A percentile compares a stretch with the other conserved stretches of the same genome.
Evolutionary conservation across 2,113 vertebrate genomes (phyloP).

Genomic region (Scartelaos histophorus): DNA sequence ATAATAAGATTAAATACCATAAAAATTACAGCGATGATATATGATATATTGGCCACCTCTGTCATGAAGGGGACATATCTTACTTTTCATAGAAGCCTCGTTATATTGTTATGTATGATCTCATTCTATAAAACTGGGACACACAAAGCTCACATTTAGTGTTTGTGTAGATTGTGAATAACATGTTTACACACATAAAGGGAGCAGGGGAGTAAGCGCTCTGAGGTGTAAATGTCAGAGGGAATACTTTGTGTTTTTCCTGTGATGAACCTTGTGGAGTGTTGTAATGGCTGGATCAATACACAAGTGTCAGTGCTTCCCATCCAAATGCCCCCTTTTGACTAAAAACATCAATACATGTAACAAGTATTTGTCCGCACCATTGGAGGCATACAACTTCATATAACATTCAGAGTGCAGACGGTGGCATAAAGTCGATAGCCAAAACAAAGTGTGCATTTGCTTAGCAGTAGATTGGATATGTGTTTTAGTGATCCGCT

Average conservation of each 20-base stretch:
- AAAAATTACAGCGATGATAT: no score
- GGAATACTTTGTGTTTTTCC: slow-evolving; percentile 14
- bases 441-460: slow-evolving; percentile 6
- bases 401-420: slow-evolving; percentile 18
- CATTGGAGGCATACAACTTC: slow-evolving; percentile 8
- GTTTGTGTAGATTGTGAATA: background rate
- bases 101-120: background rate
- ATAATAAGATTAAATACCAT: no score
- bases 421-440: slow-evolving; percentile 13
- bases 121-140: background rate
- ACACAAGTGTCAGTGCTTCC: slow-evolving; percentile 13
- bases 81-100: no score
- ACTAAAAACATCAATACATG: slow-evolving; percentile 23
- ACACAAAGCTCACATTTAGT: no score
- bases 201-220: background rate
- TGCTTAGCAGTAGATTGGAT: background rate
- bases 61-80: no score
- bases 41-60: no score
- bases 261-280: slow-evolving; percentile 16
- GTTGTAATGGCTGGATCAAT: slow-evolving; percentile 29
- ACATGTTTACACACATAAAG: background rate
- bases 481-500: background rate
- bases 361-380: slow-evolving; percentile 11
- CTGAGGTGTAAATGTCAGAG: slow-evolving; percentile 17
- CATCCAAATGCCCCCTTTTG: slow-evolving; percentile 22